Evolutionary conservation across 2,888 invertebrate genomes (phyloP), one percentile per base, ranked within the genome.

Genomic region (Dryomyza anilis): DNA sequence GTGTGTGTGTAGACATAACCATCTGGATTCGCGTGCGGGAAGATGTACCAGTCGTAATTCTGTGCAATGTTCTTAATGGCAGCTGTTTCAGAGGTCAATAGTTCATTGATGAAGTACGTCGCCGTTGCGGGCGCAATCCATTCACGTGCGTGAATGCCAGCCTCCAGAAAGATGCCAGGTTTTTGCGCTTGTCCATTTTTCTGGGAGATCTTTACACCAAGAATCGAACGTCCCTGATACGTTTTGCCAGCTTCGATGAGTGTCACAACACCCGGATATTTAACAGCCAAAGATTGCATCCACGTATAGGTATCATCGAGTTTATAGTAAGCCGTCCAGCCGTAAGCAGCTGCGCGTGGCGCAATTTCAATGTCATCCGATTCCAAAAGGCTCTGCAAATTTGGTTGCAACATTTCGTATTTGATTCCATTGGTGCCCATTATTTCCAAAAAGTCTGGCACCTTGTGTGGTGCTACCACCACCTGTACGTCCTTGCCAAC

Each of bases 21-120:
- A 83, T 94, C 93, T 3, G 92, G 92, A 78, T 94, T 93, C n/a
- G 88, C 80, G 16, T 89, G 83, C 0, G 93, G 93, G 66, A 93
- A 86, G 61, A 93, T 86, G 75, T 91, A 90, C 90, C 91, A 93
- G 69, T 91, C 90, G 70, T 86, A 87, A 23, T 85, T 84, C 53
- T 86, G 82, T 0, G 87, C 85, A 1, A 88, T 84, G 2, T 79
- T 68, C 45, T 78, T 78, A 0, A 88, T 80, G 4, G 84, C 84
- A 0, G 81, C 70, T 5, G 87, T 82, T 0, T 84, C 79, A 19
- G 88, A 88, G 56, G 83, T 85, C 2, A 90, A 78, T 1, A 91
- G 78, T 74, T 90, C 86, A 67, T 89, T 86, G 4, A 87, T 81
- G 2, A 90, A 79, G 71, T 87, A 91, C 0, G 89, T 87, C 0